These are phyloP conservation scores for Nansenia antarctica DNA, from an alignment of 2,113 vertebrate genomes.

Conservation along the genomic window DNA sequence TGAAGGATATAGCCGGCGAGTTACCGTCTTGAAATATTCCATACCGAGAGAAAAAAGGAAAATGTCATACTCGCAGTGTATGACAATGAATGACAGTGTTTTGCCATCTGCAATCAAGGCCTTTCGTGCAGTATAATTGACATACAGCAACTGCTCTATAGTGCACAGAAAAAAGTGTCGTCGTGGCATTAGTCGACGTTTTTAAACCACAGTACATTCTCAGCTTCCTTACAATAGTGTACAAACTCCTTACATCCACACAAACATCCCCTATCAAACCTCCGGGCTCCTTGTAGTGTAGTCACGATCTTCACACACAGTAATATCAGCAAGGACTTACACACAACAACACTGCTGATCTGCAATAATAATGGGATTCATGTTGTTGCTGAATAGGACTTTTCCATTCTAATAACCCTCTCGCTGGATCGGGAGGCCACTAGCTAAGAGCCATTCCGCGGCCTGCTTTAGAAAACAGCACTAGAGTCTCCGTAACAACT, in stretches of 20 bases:
- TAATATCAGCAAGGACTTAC: neutral
- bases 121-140: too few species aligned
- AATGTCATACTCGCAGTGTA: too few species aligned
- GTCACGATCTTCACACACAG: neutral
- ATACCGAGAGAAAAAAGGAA: too few species aligned
- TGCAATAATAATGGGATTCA: slow-evolving; percentile 51
- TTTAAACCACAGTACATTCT: too few species aligned
- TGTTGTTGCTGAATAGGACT: slow-evolving; percentile 22
- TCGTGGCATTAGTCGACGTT: too few species aligned
- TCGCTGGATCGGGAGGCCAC: neutral
- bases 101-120: too few species aligned
- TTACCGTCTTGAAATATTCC: too few species aligned
- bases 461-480: neutral
- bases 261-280: neutral
- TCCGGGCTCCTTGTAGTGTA: neutral
- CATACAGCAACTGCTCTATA: too few species aligned
- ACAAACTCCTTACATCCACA: neutral
- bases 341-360: slow-evolving; percentile 29
- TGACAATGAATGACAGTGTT: too few species aligned
- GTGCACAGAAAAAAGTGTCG: too few species aligned
- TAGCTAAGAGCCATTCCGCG: neutral
- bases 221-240: neutral
- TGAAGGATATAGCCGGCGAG: too few species aligned
- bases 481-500: neutral
- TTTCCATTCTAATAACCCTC: slow-evolving; percentile 36